phyloP scores from a whole-genome alignment of 2,888 invertebrate species.

The Mystacides longicornis region DNA sequence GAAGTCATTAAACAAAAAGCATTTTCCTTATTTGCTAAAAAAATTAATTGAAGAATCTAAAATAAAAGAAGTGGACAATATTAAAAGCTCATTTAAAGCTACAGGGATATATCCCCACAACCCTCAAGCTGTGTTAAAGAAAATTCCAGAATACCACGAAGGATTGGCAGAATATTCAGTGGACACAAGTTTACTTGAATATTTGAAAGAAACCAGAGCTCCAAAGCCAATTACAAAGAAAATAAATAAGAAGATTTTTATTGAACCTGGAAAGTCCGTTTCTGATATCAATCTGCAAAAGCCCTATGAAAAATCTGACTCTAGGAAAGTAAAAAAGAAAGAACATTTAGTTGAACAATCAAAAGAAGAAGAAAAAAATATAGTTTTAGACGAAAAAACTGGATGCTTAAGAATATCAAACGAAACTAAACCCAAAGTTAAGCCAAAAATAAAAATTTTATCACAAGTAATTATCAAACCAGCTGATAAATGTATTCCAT shows the following conservation, averaged over 20 bases:
- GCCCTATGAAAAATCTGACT: too few relatives aligned
- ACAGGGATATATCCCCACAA: not conserved
- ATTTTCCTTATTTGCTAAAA: not conserved
- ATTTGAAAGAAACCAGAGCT: not conserved
- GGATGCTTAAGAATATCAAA: not conserved
- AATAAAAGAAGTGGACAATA: not conserved
- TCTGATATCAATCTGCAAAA: not conserved
- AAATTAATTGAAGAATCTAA: not conserved
- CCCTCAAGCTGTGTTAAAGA: not conserved
- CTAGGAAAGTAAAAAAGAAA: too few relatives aligned
- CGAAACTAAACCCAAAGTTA: not conserved
- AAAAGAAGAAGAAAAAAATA: constrained; percentile 3
- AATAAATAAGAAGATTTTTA: not conserved
- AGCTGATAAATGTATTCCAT: not conserved
- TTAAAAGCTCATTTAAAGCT: not conserved
- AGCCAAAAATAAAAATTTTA: constrained; percentile 1
- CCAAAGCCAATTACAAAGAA: not conserved
- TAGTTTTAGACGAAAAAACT: not conserved
- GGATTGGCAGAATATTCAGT: not conserved
- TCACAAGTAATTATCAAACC: not conserved
- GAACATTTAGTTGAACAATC: not conserved
- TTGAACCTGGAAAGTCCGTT: not conserved
- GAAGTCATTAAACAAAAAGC: not conserved
- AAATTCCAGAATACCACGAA: not conserved
- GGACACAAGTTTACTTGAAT: not conserved